phyloP scores from a whole-genome alignment of 1,140 invertebrate species.

The Drosophila grimshawi region DNA sequence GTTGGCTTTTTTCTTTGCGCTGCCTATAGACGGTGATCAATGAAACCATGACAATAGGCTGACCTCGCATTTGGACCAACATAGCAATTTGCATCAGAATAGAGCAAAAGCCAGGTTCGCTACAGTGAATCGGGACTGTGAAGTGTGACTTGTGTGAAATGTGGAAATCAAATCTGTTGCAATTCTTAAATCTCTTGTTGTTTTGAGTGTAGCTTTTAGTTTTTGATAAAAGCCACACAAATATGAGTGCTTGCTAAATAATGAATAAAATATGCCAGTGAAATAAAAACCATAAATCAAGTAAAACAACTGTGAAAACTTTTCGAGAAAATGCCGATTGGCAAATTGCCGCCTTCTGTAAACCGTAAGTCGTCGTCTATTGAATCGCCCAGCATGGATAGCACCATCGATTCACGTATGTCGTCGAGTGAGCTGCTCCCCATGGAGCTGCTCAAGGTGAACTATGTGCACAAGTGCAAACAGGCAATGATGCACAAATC shows the following conservation, averaged over 20 bases:
- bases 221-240: neutral
- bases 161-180: conserved; percentile 40
- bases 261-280: neutral
- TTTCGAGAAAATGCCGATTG: conserved; percentile 63
- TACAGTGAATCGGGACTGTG: conserved; percentile 13
- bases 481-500: conserved; percentile 68
- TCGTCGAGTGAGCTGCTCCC: conserved; percentile 68
- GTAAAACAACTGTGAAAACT: conserved; percentile 23
- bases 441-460: conserved; percentile 78
- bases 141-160: conserved; percentile 41
- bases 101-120: neutral
- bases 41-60: conserved; percentile 30
- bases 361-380: conserved; percentile 23
- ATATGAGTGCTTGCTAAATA: conserved; percentile 9
- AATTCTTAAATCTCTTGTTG: conserved; percentile 19
- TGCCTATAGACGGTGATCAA: conserved; percentile 31
- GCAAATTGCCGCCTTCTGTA: conserved; percentile 39
- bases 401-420: conserved; percentile 64
- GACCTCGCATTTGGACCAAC: conserved; percentile 44
- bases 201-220: neutral
- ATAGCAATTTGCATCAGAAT: conserved; percentile 53
- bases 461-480: conserved; percentile 80
- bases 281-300: neutral
- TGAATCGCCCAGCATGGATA: conserved; percentile 58
- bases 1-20: conserved; percentile 8